Evolutionary conservation across 2,797 vertebrate species (phyloP), one percentile per base, ranked within the genome.

Genomic region (Phalloptychus januarius): DNA sequence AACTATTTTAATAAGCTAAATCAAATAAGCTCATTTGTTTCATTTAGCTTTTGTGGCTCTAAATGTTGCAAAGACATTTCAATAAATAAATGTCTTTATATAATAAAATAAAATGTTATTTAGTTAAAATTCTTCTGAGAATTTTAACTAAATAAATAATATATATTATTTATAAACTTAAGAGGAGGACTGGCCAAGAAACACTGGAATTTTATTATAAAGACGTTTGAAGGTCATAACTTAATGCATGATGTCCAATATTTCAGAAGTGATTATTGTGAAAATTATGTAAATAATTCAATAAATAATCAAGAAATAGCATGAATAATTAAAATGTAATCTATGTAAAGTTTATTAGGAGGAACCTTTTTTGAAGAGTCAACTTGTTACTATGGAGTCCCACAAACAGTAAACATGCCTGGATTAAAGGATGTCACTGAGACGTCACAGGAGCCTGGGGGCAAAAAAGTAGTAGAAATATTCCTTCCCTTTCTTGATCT

Each of bases 401-500:
- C 58, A 50, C 7, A 20, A 67, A 67, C 33, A 10, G 31, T 8
- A 75, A 36, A 38, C 5, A 20, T 31, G 12, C 7, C 44, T 75
- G 74, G 38, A 42, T 61, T 75, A 46, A 76, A 69, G 40, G 6
- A 50, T 48, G 36, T 77, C 48, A 54, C 70, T 72, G 11, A 54
- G 20, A 48, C 15, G 7, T 52, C 70, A 69, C 48, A 42, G 18
- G 28, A 4, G 28, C n/a, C n/a, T n/a, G n/a, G n/a, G n/a, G n/a
- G n/a, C n/a, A n/a, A 38, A 73, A 56, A 33, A 71, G 20, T 38
- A 16, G 23, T 28, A 0, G 56, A 73, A 45, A 33, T 25, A 11
- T 40, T 38, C 0, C 4, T 4, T 38, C 25, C 63, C 45, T 16
- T 75, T 48, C 72, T 63, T 58, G 46, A 31, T 80, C 65, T 10